Evolutionary conservation across 2,888 invertebrate species (phyloP).

Genomic region (Marronus borbonicus): DNA sequence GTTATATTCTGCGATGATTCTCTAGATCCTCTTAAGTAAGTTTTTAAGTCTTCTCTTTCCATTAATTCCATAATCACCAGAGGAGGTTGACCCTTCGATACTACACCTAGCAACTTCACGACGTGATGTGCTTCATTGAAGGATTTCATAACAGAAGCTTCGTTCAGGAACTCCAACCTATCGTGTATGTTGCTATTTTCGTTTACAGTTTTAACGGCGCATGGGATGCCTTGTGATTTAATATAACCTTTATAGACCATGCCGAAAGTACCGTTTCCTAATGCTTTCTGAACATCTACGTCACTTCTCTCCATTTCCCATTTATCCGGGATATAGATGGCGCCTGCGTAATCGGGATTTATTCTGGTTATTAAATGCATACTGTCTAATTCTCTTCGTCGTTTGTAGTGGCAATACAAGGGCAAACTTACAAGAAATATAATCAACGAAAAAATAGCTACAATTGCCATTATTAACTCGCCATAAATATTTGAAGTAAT

Average conservation of each 20-base stretch:
- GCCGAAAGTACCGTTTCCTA: constrained; percentile 84
- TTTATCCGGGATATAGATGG: constrained; percentile 77
- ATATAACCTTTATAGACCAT: constrained; percentile 79
- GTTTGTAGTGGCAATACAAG: constrained; percentile 62
- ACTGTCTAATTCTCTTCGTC: constrained; percentile 63
- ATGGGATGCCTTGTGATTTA: constrained; percentile 68
- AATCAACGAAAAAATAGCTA: constrained; percentile 55
- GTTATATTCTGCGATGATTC: constrained; percentile 72
- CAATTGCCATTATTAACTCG: constrained; percentile 36
- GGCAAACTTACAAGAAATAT: constrained; percentile 53
- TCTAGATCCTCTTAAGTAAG: constrained; percentile 76
- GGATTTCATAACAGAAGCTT: constrained; percentile 83
- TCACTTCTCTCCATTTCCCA: constrained; percentile 80
- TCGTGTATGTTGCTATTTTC: constrained; percentile 74
- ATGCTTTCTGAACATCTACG: constrained; percentile 72
- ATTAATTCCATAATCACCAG: constrained; percentile 87
- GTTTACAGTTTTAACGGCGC: constrained; percentile 79
- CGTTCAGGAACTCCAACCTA: constrained; percentile 78
- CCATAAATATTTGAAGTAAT: constrained; percentile 7
- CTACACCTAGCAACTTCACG: constrained; percentile 79
- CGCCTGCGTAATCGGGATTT: constrained; percentile 78
- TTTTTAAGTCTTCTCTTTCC: constrained; percentile 81
- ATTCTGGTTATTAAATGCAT: constrained; percentile 73
- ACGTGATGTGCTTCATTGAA: constrained; percentile 79
- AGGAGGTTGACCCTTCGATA: constrained; percentile 79